Evolutionary conservation across 1,140 invertebrate genomes (phyloP), one percentile per base, ranked within the genome.

Genomic region (Orchesella cincta): DNA sequence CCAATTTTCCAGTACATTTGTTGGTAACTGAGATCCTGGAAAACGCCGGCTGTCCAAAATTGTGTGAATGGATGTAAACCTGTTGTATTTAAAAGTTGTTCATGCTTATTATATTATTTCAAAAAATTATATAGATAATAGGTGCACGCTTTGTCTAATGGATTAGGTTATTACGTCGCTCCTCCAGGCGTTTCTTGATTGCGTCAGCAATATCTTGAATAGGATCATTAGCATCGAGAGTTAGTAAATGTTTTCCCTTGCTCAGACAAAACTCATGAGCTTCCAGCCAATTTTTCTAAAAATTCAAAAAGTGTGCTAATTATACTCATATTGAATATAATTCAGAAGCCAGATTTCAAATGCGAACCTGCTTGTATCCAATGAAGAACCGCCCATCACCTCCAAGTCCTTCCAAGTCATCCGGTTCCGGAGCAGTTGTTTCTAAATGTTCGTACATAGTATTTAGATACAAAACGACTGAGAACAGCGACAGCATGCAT

Each of bases 1-100:
- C 31, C 62, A 31, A 67, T 12, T 8, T 14, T 31, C 62, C 62
- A 67, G 2, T 8, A 8, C 14, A 67, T 12, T 5, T 23, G 26
- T 5, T 8, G 2, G 29, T 3, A 2, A 12, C 5, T 67, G 12
- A 3, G 3, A 67, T 33, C 14, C 29, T 67, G 62, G 5, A 67
- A 67, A n/a, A 33, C n/a, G 29, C 62, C 62, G 14, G 26, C 62
- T 31, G 26, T 67, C 62, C 62, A 67, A 67, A 67, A 67, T 29
- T 67, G 62, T 31, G 62, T 67, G 1, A 29, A 26, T 31, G 62
- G 62, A 67, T 67, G 26, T n/a, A 67, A 31, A 31, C 29, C 62
- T 67, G 31, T 2, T 8, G 23, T 33, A 67, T 31, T 14, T 5
- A 29, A 67, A 67, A 67, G 31, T 67, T 67, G 8, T 3, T 26